Evolutionary conservation across 2,113 vertebrate species (phyloP).

Genomic region (Corythoichthys intestinalis): DNA sequence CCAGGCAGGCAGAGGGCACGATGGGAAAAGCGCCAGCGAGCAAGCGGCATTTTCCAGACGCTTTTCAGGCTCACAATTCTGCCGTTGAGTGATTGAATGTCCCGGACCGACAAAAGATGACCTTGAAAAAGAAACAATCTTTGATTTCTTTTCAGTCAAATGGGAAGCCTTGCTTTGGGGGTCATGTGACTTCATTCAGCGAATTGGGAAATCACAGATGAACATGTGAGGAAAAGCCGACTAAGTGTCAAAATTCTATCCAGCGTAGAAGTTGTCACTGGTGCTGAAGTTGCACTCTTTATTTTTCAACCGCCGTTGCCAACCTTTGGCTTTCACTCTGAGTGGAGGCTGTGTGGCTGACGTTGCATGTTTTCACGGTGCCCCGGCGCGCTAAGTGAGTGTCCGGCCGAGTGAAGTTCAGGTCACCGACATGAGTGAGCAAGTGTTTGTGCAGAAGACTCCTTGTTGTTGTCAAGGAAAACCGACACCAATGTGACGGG

Average conservation of each 20-base stretch:
- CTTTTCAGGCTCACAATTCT: not conserved
- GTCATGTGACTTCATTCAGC: not conserved
- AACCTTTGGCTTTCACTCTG: not conserved
- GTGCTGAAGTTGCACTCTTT: not conserved
- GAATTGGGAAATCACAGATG: too few relatives aligned
- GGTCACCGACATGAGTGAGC: too few relatives aligned
- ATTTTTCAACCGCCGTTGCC: not conserved
- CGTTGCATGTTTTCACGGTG: not conserved
- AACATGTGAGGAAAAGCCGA: too few relatives aligned
- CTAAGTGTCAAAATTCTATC: too few relatives aligned
- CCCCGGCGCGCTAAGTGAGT: not conserved
- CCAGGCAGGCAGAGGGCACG: conserved; percentile 15
- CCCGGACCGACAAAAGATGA: not conserved
- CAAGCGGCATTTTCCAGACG: conserved; percentile 6
- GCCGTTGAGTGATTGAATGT: not conserved
- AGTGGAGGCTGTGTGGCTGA: not conserved
- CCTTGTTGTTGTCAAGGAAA: too few relatives aligned
- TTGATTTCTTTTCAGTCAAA: not conserved
- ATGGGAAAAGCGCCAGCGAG: conserved; percentile 24
- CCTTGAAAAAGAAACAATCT: not conserved
- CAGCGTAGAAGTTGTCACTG: too few relatives aligned
- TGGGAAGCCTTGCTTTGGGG: not conserved
- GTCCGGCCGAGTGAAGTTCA: not conserved
- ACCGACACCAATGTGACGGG: too few relatives aligned
- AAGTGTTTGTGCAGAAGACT: too few relatives aligned